Conservation (phyloP, 2,888 invertebrate species). For the Athetis lepigone region DNA sequence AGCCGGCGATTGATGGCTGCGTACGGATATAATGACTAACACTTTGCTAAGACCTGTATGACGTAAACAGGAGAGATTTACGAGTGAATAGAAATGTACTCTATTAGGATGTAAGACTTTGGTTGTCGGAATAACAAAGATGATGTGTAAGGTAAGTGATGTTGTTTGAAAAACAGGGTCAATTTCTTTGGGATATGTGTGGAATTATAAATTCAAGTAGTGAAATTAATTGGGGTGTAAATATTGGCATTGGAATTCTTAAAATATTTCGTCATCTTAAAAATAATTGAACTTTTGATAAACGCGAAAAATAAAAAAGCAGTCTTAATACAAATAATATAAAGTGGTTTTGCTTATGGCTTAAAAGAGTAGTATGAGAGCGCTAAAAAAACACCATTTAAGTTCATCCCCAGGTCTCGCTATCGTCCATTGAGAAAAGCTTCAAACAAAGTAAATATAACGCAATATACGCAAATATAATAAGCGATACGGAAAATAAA, state of each 20-base stretch:
- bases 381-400: no score
- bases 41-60: constrained; percentile 60
- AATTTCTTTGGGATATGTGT: constrained; percentile 48
- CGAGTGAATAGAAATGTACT: constrained; percentile 49
- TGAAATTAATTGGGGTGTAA: constrained; percentile 38
- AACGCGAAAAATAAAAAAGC: not conserved
- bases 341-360: not conserved
- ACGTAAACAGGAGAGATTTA: constrained; percentile 60
- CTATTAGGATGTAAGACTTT: constrained; percentile 39
- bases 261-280: constrained; percentile 27
- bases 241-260: constrained; percentile 26
- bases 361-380: not conserved
- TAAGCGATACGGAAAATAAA: not conserved
- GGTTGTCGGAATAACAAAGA: constrained; percentile 41
- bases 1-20: constrained; percentile 68
- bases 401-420: no score
- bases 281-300: constrained; percentile 16
- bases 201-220: constrained; percentile 47
- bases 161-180: constrained; percentile 61
- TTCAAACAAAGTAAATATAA: no score
- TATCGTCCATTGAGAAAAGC: no score
- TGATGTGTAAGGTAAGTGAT: constrained; percentile 34
- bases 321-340: not conserved
- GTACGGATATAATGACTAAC: constrained; percentile 61
- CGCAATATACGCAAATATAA: not conserved